These are phyloP conservation scores for Aleiodes leptofemur DNA, from an alignment of 2,888 invertebrate species.

Conservation along the genomic window DNA sequence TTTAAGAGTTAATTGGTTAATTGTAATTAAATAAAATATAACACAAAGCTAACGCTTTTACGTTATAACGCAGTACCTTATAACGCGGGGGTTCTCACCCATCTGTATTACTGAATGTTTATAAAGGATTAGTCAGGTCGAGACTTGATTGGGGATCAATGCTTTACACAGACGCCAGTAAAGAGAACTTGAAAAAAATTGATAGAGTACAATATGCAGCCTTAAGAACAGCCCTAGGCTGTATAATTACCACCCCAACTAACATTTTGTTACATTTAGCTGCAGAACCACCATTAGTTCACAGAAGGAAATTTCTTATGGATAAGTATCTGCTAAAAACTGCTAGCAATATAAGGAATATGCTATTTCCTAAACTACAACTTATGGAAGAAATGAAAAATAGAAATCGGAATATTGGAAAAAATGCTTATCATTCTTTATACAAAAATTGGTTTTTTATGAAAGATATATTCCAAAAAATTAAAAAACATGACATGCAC, in stretches of 20 bases:
- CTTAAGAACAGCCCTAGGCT: constrained; percentile 20
- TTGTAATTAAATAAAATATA: no score
- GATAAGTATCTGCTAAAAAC: constrained; percentile 17
- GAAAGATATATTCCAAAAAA: neutral
- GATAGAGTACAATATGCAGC: constrained; percentile 42
- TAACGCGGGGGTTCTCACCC: constrained; percentile 13
- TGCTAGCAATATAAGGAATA: constrained; percentile 1
- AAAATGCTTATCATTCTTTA: neutral
- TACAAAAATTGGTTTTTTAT: neutral
- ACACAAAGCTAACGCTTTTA: no score
- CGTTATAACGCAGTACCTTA: no score
- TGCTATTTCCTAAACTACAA: constrained; percentile 17
- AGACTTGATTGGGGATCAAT: constrained; percentile 16
- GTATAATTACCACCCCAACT: constrained; percentile 34
- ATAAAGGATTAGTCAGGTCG: neutral
- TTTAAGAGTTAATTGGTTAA: no score
- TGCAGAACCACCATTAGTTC: constrained; percentile 19
- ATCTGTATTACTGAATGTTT: neutral
- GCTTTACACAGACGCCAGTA: neutral
- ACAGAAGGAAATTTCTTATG: constrained; percentile 34
- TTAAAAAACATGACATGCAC: neutral
- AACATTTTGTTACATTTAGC: constrained; percentile 35
- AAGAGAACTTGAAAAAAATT: neutral
- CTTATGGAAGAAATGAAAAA: neutral
- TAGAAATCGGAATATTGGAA: neutral